Evolutionary conservation across 37 sponge, comb jelly and placozoan species (phyloP), one percentile per base, ranked within the genome.

Genomic region (Ephydatia muelleri): DNA sequence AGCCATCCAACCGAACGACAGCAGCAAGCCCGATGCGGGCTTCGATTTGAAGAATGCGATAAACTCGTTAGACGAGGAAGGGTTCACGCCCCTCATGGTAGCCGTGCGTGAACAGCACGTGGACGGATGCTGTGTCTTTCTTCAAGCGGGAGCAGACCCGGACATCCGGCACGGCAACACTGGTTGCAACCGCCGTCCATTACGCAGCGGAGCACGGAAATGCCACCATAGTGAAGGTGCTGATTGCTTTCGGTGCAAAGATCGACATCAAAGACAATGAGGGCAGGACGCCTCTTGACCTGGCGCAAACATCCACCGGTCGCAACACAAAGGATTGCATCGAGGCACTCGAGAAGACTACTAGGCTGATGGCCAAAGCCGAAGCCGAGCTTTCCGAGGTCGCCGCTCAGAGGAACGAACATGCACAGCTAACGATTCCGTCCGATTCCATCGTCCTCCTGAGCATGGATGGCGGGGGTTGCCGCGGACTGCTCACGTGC

Each of bases 381-480:
- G 64, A 39, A 43, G 32, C 65, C 0, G 43, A 76, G 5, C 28
- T 37, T 25, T 38, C 49, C 5, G 47, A 36, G 29, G 68, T 28
- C 70, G 34, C 5, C 16, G 27, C 1, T n/a, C 22, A 48, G n/a
- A 79, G 29, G 70, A 66, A 64, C 28, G 23, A 21, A 65, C 36
- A 22, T 21, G 16, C 57, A 2, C 32, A 39, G 0, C 30, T 30
- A 5, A 43, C 67, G 2, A n/a, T 29, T 34, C 25, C 31, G 21
- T 34, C 28, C 0, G 70, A 75, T 22, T 69, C 72, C n/a, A 43
- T 83, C 27, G 39, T 87, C 47, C 83, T 91, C 25, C 87, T 91
- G 25, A 80, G 80, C 38, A 49, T 86, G 30, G 92, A 91, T 75
- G 93, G 93, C 1, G 93, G 93, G 31, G 93, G 93, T 1, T 85